Base-by-base conservation (phyloP, 1,140 invertebrate genomes). In the Batillaria attramentaria region DNA sequence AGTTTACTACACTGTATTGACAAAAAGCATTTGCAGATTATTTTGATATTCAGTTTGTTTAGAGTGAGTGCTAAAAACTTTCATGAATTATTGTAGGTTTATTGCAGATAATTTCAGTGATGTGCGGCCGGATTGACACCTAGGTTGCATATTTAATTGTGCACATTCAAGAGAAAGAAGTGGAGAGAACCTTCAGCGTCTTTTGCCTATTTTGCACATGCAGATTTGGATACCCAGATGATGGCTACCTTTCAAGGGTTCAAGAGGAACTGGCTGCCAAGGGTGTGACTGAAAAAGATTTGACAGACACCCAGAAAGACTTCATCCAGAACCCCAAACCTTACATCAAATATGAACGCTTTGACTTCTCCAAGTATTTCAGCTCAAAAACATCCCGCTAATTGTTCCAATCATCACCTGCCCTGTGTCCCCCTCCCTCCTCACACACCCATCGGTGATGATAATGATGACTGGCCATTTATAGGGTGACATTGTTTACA, bases 141-240 rank as follows among this genome's bases (percentile, higher is more conserved):
- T n/a, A n/a, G n/a, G n/a, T n/a, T n/a, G n/a, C n/a, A n/a, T n/a
- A n/a, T n/a, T n/a, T n/a, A n/a, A n/a, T n/a, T n/a, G n/a, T n/a
- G n/a, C n/a, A n/a, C n/a, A n/a, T n/a, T n/a, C n/a, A n/a, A n/a
- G n/a, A n/a, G n/a, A n/a, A n/a, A n/a, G n/a, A n/a, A n/a, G n/a
- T n/a, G n/a, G n/a, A n/a, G n/a, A n/a, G n/a, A n/a, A n/a, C n/a
- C n/a, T n/a, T n/a, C n/a, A n/a, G n/a, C 5, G 13, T n/a, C n/a
- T n/a, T n/a, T n/a, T n/a, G n/a, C n/a, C n/a, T 35, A 6, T 18
- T n/a, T 75, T n/a, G 68, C 20, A 62, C 72, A 80, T 81, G 31
- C 72, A 84, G 83, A 18, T 79, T 70, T 78, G 83, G 83, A 33
- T 83, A 84, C 57, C 83, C 83, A 13, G 83, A 84, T 62, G 72